Conservation (phyloP, 2,888 invertebrate species). For the Escarpia spicata region DNA sequence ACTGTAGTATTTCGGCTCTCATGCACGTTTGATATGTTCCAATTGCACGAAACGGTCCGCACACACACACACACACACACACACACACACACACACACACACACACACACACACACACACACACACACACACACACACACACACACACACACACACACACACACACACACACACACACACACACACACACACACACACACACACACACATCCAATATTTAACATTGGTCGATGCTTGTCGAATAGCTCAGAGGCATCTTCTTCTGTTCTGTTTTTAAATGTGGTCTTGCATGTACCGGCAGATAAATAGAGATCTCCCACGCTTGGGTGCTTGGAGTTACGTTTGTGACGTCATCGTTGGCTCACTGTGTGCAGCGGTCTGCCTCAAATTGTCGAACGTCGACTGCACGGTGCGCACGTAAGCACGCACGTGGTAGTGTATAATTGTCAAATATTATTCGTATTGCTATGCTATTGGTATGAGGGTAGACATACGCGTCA, state of each 20-base stretch:
- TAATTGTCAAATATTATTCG: not conserved
- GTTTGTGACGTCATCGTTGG: not conserved
- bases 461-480: not conserved
- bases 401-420: not conserved
- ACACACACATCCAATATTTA: not conserved
- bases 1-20: no score
- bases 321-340: not conserved
- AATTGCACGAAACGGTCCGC: no score
- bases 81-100: no score
- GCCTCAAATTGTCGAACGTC: not conserved
- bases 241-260: not conserved
- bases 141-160: no score
- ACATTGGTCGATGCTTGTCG: not conserved
- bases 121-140: no score
- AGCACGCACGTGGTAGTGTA: not conserved
- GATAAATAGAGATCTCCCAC: not conserved
- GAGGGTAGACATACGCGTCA: no score
- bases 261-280: not conserved
- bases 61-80: not conserved
- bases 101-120: no score
- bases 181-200: no score
- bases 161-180: no score
- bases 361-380: not conserved
- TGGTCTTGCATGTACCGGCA: not conserved
- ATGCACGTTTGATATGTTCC: no score